A percentile compares a stretch with the other conserved stretches of the same genome.
Conservation (phyloP, 1,140 invertebrate genomes). For the Teleogryllus occipitalis region DNA sequence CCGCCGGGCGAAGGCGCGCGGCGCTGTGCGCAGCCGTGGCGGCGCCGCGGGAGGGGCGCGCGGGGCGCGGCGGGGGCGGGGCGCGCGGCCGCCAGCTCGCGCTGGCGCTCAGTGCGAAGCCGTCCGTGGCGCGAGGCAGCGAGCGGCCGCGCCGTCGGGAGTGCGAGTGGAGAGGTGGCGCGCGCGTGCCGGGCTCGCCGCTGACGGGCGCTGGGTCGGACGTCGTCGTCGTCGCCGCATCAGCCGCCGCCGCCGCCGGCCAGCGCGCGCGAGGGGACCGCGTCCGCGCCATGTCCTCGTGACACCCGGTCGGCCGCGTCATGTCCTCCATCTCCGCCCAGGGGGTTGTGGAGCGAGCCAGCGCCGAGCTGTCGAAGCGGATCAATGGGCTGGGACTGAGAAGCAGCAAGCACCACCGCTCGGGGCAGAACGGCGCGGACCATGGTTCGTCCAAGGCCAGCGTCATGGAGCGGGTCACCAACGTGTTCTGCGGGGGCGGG, state of each 20-base stretch:
- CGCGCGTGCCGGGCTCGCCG: too few species aligned
- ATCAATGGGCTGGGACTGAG: constrained; percentile 75
- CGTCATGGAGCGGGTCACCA: constrained; percentile 77
- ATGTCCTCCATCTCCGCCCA: constrained; percentile 53
- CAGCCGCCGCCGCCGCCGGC: too few species aligned
- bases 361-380: constrained; percentile 74
- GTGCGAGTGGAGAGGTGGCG: not conserved
- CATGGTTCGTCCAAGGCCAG: constrained; percentile 42
- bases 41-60: too few species aligned
- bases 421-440: constrained; percentile 3
- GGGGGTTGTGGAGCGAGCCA: constrained; percentile 78
- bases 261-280: too few species aligned
- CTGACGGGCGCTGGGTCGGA: too few species aligned
- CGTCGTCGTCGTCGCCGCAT: too few species aligned
- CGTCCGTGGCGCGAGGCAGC: not conserved
- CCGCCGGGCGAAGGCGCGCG: too few species aligned
- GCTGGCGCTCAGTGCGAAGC: constrained; percentile 10
- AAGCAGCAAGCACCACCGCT: constrained; percentile 49
- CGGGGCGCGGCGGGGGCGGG: too few species aligned
- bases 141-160: not conserved
- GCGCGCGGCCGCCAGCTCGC: too few species aligned
- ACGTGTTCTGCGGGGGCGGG: constrained; percentile 60
- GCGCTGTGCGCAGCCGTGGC: too few species aligned
- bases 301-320: not conserved
- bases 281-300: too few species aligned